Base-by-base conservation (phyloP, 2,888 invertebrate genomes). In the Chymomyza amoena region DNA sequence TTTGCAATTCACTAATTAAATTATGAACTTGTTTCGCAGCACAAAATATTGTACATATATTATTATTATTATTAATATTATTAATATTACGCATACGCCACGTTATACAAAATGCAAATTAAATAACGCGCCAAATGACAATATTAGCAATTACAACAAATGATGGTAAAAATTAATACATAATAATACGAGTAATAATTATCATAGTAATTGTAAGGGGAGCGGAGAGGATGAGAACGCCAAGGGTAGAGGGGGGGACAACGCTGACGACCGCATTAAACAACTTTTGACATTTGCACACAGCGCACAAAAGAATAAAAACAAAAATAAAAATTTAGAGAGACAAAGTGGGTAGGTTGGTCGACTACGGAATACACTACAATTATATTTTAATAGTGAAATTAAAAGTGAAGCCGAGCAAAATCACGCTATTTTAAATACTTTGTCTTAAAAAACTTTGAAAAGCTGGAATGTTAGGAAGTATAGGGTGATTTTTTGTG, bases 271-370 rank as follows among this genome's bases (percentile, higher is more conserved):
- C 66, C 67, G 72, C 69, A 60, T 60, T 68, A 76, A 74, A 78
- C 61, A 76, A 61, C 71, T 71, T 78, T 56, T 78, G 78, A 78
- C 78, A 78, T 78, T 78, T 78, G 71, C 76, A 79, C 79, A 77
- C 70, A 70, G 67, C 70, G 25, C 39, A 28, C 64, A 67, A 70
- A 62, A 36, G 66, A 69, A 62, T 36, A 59, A 68, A 67, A 75
- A 76, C 70, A 56, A 70, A 59, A 68, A 67, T 72, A 75, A 73
- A 56, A 70, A 66, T 73, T 76, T 70, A n/a, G n/a, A n/a, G 70
- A 72, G 61, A 62, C 69, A 16, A 61, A 45, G 32, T 32, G 1
- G 1, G 1, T 3, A 9, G 1, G 7, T 32, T 32, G 32, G 7
- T 7, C 32, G 32, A 32, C 32, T 32, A 3, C 4, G 32, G 9